Evolutionary conservation across 2,797 vertebrate genomes (phyloP).

Genomic region (Halcyon chelicuti): DNA sequence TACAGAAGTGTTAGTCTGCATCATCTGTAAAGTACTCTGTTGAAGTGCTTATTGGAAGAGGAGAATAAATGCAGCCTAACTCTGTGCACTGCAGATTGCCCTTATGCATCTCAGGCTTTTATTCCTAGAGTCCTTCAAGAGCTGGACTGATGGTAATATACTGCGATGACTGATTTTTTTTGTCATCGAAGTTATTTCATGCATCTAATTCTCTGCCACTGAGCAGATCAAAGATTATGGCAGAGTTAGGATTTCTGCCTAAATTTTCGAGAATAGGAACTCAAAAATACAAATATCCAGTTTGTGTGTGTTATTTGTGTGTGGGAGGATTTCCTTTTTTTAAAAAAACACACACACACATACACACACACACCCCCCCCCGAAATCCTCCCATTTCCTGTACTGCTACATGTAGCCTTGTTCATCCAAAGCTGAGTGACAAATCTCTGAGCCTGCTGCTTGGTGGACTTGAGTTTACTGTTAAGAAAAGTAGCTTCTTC

Average conservation of each 20-base stretch:
- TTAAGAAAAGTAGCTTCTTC: neutral
- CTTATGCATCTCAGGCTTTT: neutral
- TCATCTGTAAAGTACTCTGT: neutral
- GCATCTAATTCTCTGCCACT: neutral
- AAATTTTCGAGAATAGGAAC: neutral
- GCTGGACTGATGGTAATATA: neutral
- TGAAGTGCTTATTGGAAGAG: neutral
- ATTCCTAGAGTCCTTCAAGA: neutral
- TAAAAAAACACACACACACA: no score
- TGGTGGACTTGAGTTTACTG: neutral
- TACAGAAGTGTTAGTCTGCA: neutral
- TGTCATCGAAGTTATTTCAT: neutral
- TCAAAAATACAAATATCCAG: neutral
- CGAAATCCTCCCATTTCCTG: neutral
- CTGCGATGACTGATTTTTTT: neutral
- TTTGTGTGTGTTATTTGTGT: neutral
- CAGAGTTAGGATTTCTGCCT: neutral
- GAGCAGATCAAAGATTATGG: neutral
- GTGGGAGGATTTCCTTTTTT: neutral
- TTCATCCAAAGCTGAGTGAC: neutral
- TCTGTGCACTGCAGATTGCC: neutral
- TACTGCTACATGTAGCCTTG: neutral
- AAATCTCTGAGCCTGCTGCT: neutral
- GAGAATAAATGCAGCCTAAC: neutral
- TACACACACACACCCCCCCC: neutral